Evolutionary conservation across 2,797 vertebrate genomes (phyloP), one percentile per base, ranked within the genome.

Genomic region (Acrossocheilus wenchowensis): DNA sequence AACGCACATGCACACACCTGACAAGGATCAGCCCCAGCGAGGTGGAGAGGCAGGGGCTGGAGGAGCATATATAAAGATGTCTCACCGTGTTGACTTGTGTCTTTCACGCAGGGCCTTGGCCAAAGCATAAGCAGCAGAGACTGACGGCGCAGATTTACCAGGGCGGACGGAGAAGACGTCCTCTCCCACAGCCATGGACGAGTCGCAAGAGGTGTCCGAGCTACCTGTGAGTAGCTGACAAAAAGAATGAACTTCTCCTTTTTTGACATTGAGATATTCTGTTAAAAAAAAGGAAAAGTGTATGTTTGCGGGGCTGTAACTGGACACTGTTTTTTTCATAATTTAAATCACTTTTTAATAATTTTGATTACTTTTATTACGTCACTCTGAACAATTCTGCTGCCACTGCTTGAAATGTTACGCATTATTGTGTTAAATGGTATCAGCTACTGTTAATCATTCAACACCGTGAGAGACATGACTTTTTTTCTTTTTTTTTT

Each of bases 171-270:
- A 91, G 93, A 91, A 91, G 91, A 92, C 89, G 91, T 92, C 39
- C 89, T 93, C 89, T 86, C 92, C 87, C 91, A 90, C 88, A 19
- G 88, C 90, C 93, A 98, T 99, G 97, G 97, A 98, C 85, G 96
- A 97, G 90, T 92, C 95, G 75, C 97, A 97, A 93, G 97, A 98
- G 90, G 94, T 96, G 89, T 88, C 94, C 3, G 96, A 97, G 90
- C 95, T 96, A 90, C 97, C 97, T 90, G 98, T 99, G 93, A 98
- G 97, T 97, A 23, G 50, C 34, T 57, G 17, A 57, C 11, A 77
- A 34, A 77, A 6, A 77, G 1, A 6, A 48, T 30, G 0, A 3
- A 15, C 2, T 50, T 30, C 15, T 30, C 30, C 30, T 34, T 50
- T 41, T 74, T 48, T 4, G 1, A 39, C 39, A 72, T 17, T 43